phyloP scores from a whole-genome alignment of 2,888 invertebrate species.

The Zygogramma bicolorata region DNA sequence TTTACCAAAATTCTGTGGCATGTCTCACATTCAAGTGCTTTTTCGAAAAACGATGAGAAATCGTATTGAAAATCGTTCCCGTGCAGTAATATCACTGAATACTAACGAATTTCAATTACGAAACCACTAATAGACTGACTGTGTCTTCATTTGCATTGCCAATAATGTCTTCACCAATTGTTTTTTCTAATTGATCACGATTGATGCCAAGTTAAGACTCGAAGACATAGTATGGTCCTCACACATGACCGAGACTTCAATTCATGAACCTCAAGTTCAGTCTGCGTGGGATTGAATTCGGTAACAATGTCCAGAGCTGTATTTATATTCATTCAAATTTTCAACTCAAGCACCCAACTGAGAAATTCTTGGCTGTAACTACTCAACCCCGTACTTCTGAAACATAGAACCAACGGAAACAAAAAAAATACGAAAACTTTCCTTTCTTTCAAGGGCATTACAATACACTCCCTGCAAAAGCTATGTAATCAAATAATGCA shows the following conservation, averaged over 20 bases:
- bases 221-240: conserved; percentile 29
- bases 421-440: too few species aligned
- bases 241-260: conserved; percentile 34
- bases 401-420: too few species aligned
- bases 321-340: background rate
- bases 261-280: conserved; percentile 1
- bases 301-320: background rate
- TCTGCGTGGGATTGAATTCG: background rate
- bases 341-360: background rate
- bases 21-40: too few species aligned
- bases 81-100: background rate
- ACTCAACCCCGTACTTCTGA: too few species aligned
- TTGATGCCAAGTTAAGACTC: conserved; percentile 11
- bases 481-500: too few species aligned
- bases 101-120: background rate
- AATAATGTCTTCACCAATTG: background rate
- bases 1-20: too few species aligned
- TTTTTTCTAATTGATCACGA: conserved; percentile 1
- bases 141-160: background rate
- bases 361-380: too few species aligned
- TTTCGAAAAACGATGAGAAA: too few species aligned
- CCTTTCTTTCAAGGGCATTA: too few species aligned
- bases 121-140: background rate
- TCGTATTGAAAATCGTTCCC: too few species aligned
- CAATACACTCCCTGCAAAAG: too few species aligned